Percentiles rank a stretch among this genome's conserved stretches.
Evolutionary conservation across 35 echinoderm and acorn worm species (phyloP).

Genomic region (Apostichopus californicus): DNA sequence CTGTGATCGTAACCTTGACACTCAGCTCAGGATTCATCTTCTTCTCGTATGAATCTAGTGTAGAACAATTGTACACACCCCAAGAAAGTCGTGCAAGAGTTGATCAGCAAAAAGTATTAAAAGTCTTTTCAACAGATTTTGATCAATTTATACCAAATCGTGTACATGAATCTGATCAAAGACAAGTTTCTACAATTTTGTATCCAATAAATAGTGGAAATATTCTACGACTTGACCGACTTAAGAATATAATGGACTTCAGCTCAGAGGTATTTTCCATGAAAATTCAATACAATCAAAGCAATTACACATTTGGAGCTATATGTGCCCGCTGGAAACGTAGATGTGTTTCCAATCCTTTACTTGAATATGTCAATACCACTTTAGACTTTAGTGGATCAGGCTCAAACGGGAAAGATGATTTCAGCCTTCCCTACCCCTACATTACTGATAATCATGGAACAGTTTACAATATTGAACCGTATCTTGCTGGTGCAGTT

Average conservation of each 20-base stretch:
- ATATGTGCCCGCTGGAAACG: slow-evolving; percentile 61
- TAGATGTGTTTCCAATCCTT: slow-evolving; percentile 57
- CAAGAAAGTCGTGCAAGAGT: slow-evolving; percentile 58
- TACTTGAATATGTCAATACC: slow-evolving; percentile 25
- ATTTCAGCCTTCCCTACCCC: not conserved
- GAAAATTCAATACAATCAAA: slow-evolving; percentile 1
- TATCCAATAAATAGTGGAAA: slow-evolving; percentile 49
- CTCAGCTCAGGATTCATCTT: slow-evolving; percentile 61
- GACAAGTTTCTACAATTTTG: slow-evolving; percentile 50
- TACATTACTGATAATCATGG: too few relatives aligned
- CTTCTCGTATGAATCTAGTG: slow-evolving; percentile 59
- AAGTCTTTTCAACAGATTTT: slow-evolving; percentile 60
- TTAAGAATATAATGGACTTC: slow-evolving; percentile 65
- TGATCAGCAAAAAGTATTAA: slow-evolving; percentile 26
- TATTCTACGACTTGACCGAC: slow-evolving; percentile 51
- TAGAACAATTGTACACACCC: slow-evolving; percentile 67
- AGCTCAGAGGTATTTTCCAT: slow-evolving; percentile 1
- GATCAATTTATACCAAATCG: slow-evolving; percentile 56
- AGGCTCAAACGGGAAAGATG: slow-evolving; percentile 23
- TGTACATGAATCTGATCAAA: slow-evolving; percentile 24
- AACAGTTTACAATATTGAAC: too few relatives aligned
- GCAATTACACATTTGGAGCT: not conserved
- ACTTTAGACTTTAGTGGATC: not conserved
- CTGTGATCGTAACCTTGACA: slow-evolving; percentile 49
- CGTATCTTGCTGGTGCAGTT: too few relatives aligned